These are phyloP conservation scores for Cordylochernes scorpioides DNA, from an alignment of 2,888 invertebrate species.

Conservation along the genomic window DNA sequence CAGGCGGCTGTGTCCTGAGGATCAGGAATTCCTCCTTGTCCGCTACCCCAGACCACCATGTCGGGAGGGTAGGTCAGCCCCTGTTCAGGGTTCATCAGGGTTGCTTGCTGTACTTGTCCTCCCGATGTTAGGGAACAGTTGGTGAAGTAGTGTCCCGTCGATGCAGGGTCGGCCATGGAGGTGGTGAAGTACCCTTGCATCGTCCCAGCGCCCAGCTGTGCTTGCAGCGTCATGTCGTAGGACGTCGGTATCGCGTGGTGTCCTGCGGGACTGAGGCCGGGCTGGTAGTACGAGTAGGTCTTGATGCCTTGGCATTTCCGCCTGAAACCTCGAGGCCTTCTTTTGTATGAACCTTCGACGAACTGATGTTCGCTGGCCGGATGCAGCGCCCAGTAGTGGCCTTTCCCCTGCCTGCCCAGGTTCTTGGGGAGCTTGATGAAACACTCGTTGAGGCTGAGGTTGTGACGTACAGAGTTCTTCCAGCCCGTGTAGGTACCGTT, in stretches of 20 bases:
- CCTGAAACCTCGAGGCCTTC: constrained; percentile 75
- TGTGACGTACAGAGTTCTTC: constrained; percentile 95
- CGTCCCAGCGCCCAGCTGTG: too few species aligned
- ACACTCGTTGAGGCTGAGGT: constrained; percentile 85
- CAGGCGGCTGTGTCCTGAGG: too few species aligned
- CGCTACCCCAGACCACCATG: too few species aligned
- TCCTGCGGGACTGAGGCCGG: neutral
- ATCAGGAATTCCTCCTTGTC: too few species aligned
- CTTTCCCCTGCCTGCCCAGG: constrained; percentile 76
- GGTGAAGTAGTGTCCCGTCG: constrained; percentile 6
- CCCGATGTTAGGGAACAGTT: constrained; percentile 5
- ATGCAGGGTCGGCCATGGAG: constrained; percentile 4
- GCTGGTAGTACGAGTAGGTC: constrained; percentile 23
- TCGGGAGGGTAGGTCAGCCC: too few species aligned
- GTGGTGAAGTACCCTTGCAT: too few species aligned
- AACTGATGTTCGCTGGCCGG: constrained; percentile 89
- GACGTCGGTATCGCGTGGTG: too few species aligned
- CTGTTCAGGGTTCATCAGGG: too few species aligned
- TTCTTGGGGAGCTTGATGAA: constrained; percentile 85
- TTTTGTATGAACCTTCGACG: constrained; percentile 75
- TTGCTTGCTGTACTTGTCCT: too few species aligned
- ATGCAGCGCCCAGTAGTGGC: constrained; percentile 96
- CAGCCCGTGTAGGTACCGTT: constrained; percentile 74
- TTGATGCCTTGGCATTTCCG: constrained; percentile 62
- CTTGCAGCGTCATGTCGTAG: too few species aligned